Percentiles rank a stretch among this genome's conserved stretches.
Conservation (phyloP, 1,140 invertebrate species). For the Phymorhynchus buccinoides region DNA sequence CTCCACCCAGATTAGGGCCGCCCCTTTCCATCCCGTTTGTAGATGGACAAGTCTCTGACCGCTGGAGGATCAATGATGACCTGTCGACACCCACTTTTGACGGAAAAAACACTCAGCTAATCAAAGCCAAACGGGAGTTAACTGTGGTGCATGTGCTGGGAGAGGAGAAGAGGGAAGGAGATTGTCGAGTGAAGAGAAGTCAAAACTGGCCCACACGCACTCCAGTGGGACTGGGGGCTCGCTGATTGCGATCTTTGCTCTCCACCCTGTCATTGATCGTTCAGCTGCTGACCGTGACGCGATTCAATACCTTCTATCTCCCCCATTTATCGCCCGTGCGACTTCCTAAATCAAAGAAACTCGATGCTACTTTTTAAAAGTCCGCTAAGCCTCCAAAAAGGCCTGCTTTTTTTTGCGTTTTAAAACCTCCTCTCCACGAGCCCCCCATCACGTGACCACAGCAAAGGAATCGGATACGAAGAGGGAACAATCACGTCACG, state of each 20-base stretch:
- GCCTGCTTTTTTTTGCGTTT: neutral
- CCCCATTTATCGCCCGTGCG: neutral
- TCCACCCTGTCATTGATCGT: neutral
- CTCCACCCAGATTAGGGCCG: neutral
- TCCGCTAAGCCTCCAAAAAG: neutral
- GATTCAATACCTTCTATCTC: neutral
- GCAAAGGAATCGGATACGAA: no score
- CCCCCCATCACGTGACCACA: neutral
- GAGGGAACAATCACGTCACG: neutral
- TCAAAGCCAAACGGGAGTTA: neutral
- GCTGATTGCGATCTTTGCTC: neutral
- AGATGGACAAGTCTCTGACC: neutral
- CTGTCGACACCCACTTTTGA: neutral
- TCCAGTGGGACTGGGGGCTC: neutral
- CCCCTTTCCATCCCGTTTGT: neutral
- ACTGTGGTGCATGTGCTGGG: neutral
- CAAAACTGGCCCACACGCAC: neutral
- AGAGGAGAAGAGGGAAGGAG: neutral
- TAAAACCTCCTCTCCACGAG: neutral
- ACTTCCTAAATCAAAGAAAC: neutral
- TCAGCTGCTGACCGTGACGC: neutral
- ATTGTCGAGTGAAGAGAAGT: neutral
- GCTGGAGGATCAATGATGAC: neutral
- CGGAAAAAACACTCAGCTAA: neutral
- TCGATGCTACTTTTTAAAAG: slow-evolving; percentile 8